Evolutionary conservation across 2,113 vertebrate genomes (phyloP).

Genomic region (Daboia siamensis): DNA sequence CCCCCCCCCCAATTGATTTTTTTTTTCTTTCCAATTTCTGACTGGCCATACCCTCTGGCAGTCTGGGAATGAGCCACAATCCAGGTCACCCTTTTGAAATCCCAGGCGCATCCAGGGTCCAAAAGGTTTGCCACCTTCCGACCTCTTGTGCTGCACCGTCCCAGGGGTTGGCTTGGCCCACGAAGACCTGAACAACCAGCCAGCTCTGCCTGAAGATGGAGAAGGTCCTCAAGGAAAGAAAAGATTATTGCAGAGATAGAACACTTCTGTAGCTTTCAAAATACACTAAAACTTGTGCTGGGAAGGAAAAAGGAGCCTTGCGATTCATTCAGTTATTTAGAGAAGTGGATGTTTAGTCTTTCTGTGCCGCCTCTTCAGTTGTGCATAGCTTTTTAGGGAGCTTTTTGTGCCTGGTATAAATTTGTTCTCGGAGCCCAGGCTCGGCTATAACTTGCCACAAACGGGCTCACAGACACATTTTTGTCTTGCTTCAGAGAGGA

Average conservation of each 20-base stretch:
- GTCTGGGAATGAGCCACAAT: neutral
- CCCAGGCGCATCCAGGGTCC: neutral
- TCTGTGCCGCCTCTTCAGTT: neutral
- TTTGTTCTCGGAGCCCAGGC: neutral
- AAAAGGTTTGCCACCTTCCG: neutral
- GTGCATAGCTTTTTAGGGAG: neutral
- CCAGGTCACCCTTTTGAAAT: neutral
- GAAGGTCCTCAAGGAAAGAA: neutral
- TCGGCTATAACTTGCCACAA: neutral
- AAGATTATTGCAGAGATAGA: neutral
- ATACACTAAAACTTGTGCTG: neutral
- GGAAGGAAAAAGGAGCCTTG: neutral
- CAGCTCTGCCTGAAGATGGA: neutral
- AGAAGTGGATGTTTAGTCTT: neutral
- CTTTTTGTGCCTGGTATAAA: neutral
- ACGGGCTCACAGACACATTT: neutral
- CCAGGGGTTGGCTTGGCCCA: neutral
- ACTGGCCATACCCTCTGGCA: neutral
- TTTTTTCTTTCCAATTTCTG: neutral
- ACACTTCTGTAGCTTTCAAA: neutral
- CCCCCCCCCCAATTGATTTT: neutral
- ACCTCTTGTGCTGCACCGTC: neutral
- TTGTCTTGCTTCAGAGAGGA: neutral
- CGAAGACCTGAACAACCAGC: neutral
- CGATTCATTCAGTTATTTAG: neutral